phyloP scores from a whole-genome alignment of 2,113 vertebrate genomes.

The Pungitius pungitius region DNA sequence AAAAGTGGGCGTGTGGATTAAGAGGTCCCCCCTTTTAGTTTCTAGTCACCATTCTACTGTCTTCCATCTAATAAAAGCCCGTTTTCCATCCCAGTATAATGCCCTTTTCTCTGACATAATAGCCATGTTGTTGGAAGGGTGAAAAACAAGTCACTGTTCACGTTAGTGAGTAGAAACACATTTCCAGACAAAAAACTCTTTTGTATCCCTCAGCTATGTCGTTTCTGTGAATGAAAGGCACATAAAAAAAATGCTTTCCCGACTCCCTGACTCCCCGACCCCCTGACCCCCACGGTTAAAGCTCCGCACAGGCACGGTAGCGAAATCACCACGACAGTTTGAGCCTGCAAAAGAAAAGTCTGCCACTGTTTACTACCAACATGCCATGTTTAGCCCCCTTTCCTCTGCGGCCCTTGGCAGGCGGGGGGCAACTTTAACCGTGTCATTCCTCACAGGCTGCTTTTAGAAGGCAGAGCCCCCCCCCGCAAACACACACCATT shows the following conservation, averaged over 20 bases:
- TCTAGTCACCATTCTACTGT: background rate
- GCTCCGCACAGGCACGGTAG: conserved; percentile 4
- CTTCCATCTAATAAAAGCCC: background rate
- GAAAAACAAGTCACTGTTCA: background rate
- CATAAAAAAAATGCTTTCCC: conserved; percentile 12
- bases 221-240: background rate
- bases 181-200: conserved; percentile 31
- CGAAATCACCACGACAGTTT: conserved; percentile 24
- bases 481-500: background rate
- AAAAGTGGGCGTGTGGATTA: background rate
- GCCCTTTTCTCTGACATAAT: background rate
- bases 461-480: conserved; percentile 60
- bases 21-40: background rate
- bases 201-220: background rate
- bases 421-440: conserved; percentile 47
- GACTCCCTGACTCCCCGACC: no score
- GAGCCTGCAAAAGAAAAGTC: background rate
- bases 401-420: conserved; percentile 36
- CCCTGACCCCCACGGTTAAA: conserved; percentile 3
- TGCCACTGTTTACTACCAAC: conserved; percentile 46
- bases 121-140: background rate
- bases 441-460: conserved; percentile 54
- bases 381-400: conserved; percentile 25
- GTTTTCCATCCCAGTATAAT: background rate
- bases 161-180: conserved; percentile 1